These are phyloP conservation scores for Maniola hyperantus DNA, from an alignment of 2,888 invertebrate species.

Conservation along the genomic window DNA sequence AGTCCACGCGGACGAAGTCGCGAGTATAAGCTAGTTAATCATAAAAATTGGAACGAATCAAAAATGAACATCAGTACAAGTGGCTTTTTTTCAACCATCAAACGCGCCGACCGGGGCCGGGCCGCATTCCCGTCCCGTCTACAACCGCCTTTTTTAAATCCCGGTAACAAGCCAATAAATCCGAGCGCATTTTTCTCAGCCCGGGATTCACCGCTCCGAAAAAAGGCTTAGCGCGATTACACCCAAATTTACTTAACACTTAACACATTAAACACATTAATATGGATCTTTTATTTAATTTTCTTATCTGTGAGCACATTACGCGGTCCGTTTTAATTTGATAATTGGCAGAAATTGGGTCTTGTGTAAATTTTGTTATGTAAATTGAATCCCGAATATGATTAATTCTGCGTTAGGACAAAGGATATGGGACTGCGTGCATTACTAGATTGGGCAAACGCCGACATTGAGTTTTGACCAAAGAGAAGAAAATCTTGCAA, in stretches of 20 bases:
- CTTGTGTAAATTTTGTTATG: constrained; percentile 68
- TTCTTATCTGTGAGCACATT: constrained; percentile 62
- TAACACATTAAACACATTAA: constrained; percentile 74
- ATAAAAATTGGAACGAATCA: constrained; percentile 64
- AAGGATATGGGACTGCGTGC: constrained; percentile 47
- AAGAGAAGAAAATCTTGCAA: too few relatives aligned
- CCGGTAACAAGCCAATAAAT: constrained; percentile 83
- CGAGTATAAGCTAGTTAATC: too few relatives aligned
- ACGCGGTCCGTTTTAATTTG: constrained; percentile 69
- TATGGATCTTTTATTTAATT: constrained; percentile 75
- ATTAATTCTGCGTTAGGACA: constrained; percentile 60
- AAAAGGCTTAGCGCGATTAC: constrained; percentile 80
- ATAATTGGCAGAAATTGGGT: constrained; percentile 69
- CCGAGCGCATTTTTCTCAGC: constrained; percentile 74
- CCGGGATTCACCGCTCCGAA: constrained; percentile 54
- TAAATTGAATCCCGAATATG: constrained; percentile 67
- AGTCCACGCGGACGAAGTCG: too few relatives aligned
- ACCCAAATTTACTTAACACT: constrained; percentile 83
- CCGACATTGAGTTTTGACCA: constrained; percentile 2
- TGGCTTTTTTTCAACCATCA: constrained; percentile 62
- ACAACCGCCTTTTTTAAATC: constrained; percentile 74
- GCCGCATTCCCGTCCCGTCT: constrained; percentile 69
- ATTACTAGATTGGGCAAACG: constrained; percentile 55
- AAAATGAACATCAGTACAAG: constrained; percentile 67
- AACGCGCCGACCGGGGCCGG: constrained; percentile 57